Conservation (phyloP, 2,888 invertebrate species). For the Liopterus haemorrhoidalis region DNA sequence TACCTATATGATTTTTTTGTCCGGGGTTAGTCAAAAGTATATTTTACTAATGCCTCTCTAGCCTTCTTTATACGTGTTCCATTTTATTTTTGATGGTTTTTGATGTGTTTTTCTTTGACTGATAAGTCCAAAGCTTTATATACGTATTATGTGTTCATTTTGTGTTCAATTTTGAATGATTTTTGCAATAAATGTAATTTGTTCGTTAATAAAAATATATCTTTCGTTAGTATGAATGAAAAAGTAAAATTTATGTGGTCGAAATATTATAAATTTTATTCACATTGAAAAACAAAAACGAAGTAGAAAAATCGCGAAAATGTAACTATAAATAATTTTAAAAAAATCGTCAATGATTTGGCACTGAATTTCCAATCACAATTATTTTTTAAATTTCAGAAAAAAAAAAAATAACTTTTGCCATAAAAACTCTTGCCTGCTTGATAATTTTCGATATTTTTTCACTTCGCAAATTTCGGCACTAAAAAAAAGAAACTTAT, state of each 20-base stretch:
- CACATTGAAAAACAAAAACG: slow-evolving; percentile 21
- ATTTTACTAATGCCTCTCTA: too few relatives aligned
- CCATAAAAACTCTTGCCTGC: slow-evolving; percentile 15
- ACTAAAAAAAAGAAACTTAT: slow-evolving; percentile 11
- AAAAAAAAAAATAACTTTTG: slow-evolving; percentile 15
- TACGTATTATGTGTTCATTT: too few relatives aligned
- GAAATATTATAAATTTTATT: slow-evolving; percentile 22
- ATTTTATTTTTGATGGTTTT: too few relatives aligned
- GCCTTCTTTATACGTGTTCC: too few relatives aligned
- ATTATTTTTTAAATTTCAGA: slow-evolving; percentile 15
- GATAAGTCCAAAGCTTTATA: too few relatives aligned
- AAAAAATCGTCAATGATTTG: slow-evolving; percentile 27
- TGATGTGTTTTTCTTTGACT: too few relatives aligned
- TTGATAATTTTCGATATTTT: too few relatives aligned
- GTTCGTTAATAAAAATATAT: too few relatives aligned
- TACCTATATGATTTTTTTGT: too few relatives aligned
- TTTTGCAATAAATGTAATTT: too few relatives aligned
- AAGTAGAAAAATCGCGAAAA: slow-evolving; percentile 23
- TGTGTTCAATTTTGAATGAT: too few relatives aligned
- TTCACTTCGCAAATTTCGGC: slow-evolving; percentile 21
- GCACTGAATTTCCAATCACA: slow-evolving; percentile 20
- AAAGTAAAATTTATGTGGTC: slow-evolving; percentile 20
- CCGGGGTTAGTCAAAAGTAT: too few relatives aligned
- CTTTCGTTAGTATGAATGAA: slow-evolving; percentile 19
- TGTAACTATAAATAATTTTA: slow-evolving; percentile 22